Conservation (phyloP, 2,888 invertebrate genomes). For the Clistopyga incitator region DNA sequence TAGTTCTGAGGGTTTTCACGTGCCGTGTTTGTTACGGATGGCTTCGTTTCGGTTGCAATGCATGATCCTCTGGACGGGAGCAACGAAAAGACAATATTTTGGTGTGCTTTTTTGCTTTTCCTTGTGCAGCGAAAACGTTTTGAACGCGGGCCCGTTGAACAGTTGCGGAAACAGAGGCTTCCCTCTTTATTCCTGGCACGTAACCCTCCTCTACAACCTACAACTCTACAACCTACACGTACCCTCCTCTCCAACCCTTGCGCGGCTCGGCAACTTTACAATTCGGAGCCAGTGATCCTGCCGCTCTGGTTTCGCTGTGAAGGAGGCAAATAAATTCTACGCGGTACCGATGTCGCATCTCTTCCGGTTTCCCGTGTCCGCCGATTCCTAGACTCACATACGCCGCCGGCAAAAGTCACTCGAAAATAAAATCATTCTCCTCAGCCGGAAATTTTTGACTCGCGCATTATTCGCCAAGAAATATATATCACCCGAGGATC, state of each 20-base stretch:
- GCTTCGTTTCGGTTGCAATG: conserved; percentile 8
- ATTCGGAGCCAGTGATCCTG: conserved; percentile 41
- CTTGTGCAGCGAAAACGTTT: conserved; percentile 2
- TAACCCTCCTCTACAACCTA: no score
- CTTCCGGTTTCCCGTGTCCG: background rate
- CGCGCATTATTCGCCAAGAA: conserved; percentile 22
- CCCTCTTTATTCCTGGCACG: conserved; percentile 55
- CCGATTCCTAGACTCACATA: background rate
- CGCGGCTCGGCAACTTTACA: conserved; percentile 29
- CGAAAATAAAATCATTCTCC: background rate
- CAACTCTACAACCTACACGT: no score
- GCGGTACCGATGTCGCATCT: conserved; percentile 7
- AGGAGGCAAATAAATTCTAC: conserved; percentile 56
- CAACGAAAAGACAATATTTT: conserved; percentile 24
- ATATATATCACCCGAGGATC: conserved; percentile 11
- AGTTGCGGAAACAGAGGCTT: conserved; percentile 2
- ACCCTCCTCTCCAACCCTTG: conserved; percentile 46
- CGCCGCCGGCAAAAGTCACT: background rate
- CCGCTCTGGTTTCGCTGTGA: conserved; percentile 30
- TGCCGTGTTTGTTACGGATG: background rate
- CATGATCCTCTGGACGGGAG: conserved; percentile 11
- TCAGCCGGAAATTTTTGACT: background rate
- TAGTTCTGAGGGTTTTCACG: conserved; percentile 6
- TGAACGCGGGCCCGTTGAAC: conserved; percentile 10
- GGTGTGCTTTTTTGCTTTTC: background rate